Conservation (phyloP, 2,888 invertebrate species). For the Spialia ferax region DNA sequence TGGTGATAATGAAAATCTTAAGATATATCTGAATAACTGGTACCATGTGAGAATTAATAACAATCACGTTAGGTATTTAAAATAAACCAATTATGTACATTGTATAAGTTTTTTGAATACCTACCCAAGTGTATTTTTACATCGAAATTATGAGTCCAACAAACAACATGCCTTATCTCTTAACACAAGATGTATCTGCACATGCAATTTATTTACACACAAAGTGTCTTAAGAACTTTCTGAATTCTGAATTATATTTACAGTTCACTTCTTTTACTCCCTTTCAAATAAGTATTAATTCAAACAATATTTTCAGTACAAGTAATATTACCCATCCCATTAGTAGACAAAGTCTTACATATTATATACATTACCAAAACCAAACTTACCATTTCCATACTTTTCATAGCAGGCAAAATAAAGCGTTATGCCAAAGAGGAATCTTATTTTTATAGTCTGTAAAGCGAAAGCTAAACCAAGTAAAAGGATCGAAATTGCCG, state of each 20-base stretch:
- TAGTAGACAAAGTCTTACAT: no score
- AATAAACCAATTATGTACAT: background rate
- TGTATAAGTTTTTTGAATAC: background rate
- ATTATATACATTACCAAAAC: constrained; percentile 7
- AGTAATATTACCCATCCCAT: background rate
- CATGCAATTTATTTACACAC: constrained; percentile 7
- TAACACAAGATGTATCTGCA: background rate
- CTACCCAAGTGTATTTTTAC: background rate
- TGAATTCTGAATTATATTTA: background rate
- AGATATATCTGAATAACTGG: constrained; percentile 29
- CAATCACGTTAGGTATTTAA: constrained; percentile 12
- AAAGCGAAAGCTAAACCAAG: no score
- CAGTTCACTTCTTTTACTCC: background rate
- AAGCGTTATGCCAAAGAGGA: background rate
- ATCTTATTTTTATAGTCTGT: no score
- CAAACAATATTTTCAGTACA: no score
- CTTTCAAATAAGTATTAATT: background rate
- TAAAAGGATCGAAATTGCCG: no score
- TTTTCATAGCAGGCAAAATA: background rate
- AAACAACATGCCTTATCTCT: background rate
- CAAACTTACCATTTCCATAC: background rate
- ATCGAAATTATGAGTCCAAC: background rate
- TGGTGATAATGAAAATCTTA: background rate
- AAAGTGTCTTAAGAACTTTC: background rate
- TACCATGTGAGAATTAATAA: constrained; percentile 41